Base-by-base conservation (phyloP, 2,113 vertebrate species). In the Brachionichthys hirsutus region DNA sequence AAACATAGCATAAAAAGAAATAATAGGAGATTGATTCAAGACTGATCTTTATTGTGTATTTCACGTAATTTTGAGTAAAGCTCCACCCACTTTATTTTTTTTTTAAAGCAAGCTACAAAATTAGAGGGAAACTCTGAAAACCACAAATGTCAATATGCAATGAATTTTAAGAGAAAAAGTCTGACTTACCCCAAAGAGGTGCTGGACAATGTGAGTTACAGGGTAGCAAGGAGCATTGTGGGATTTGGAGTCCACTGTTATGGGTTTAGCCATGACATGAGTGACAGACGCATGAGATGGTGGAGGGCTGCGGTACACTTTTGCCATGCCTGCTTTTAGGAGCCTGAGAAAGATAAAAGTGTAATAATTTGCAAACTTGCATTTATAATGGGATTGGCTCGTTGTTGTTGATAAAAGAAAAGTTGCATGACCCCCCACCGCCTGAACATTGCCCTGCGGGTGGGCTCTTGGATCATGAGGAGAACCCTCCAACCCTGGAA, bases 401-500 rank as follows among this genome's bases (percentile, higher is more conserved):
- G 19, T 19, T 62, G 6, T 15, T n/a, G 22, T 48, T 47, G 18
- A 12, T 6, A 1, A 30, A 20, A 0, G 22, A 11, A 40, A 19
- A 18, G 43, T 54, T 34, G 11, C 14, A 16, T 14, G 35, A 15
- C 11, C 30, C 6, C 86, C 54, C 87, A 98, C 96, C 97, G 94
- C 88, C 81, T 82, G 77, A 98, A 92, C 85, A 91, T 91, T 42
- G 83, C 85, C 75, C 89, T 93, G 73, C 54, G 87, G 62, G 85
- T 84, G 15, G 81, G 54, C 75, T 92, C 83, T 59, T 88, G 81
- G 73, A 94, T 71, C 67, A 89, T 84, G 15, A 98, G 90, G 46
- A 95, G 89, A 75, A 98, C 95, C 76, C 87, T 93, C 97, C 96
- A 98, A 80, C 83, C 93, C 84, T 96, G 92, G 85, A 98, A 99